Base-by-base conservation (phyloP, 2,113 vertebrate genomes). In the Lepisosteus osseus region DNA sequence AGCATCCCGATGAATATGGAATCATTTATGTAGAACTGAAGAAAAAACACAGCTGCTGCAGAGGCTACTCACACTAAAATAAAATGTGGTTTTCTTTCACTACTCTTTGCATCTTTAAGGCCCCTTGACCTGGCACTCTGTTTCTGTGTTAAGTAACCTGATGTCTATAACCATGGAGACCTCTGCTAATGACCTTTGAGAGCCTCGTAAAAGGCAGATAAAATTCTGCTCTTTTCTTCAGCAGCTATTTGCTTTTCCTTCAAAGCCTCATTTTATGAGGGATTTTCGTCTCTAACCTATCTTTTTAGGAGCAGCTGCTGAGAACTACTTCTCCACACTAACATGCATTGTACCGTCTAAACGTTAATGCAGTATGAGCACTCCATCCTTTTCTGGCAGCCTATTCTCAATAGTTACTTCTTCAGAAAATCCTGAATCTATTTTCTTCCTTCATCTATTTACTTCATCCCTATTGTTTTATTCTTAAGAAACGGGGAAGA, bases 211-310 rank as follows among this genome's bases (percentile, higher is more conserved):
- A 65, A 1, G 9, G 3, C 40, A 13, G 29, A 65, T 40, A 65
- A 9, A 40, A 42, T 40, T 42, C 42, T 64, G 62, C 12, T 64
- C 62, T 64, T 64, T 12, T 65, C 41, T 3, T 65, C 40, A 40
- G 3, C 4, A 13, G 40, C 42, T 13, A 11, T 65, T 13, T 41
- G 9, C 47, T 6, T 51, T 9, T 51, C 47, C 47, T 51, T 51
- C 9, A 42, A 8, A 65, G 9, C 44, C 44, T 51, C 47, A 51
- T 67, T 54, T 29, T 51, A 54, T 67, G 45, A 67, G 65, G 6
- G 44, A n/a, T n/a, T 67, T 67, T 67, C 65, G 51, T 51, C 14
- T 67, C 47, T 54, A 44, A 51, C 43, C 43, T 67, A 9, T 12
- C 3, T 65, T 65, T 44, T 65, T 51, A 51, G 1, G 5, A 6